Conservation (phyloP, 2,888 invertebrate genomes). For the Chalcosyrphus nemorum region DNA sequence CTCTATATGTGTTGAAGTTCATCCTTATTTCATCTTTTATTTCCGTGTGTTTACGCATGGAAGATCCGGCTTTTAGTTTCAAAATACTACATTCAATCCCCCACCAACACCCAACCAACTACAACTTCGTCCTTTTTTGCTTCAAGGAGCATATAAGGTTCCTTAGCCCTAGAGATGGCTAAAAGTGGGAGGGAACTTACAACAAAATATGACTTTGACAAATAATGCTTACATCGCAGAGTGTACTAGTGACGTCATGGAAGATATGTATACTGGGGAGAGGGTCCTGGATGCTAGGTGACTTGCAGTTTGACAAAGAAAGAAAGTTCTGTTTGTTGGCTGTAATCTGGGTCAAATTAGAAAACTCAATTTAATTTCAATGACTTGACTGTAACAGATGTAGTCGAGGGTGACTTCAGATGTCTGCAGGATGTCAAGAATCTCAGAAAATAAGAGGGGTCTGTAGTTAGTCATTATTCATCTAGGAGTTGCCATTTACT, state of each 20-base stretch:
- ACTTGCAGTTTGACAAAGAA: conserved; percentile 20
- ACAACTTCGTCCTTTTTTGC: not conserved
- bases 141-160: not conserved
- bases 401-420: not conserved
- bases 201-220: conserved; percentile 14
- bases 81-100: not conserved
- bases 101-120: not conserved
- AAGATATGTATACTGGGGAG: not conserved
- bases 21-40: conserved; percentile 17
- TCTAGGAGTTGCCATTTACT: too few relatives aligned
- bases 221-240: not conserved
- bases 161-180: not conserved
- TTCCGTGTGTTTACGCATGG: conserved; percentile 16
- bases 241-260: not conserved
- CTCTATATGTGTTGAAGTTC: not conserved
- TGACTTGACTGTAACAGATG: conserved; percentile 16
- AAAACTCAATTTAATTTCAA: conserved; percentile 13
- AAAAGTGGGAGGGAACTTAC: too few relatives aligned
- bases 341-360: conserved; percentile 31
- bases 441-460: too few relatives aligned
- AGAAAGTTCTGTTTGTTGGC: not conserved
- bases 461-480: too few relatives aligned
- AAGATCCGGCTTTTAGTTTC: conserved; percentile 14
- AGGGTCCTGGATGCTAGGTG: too few relatives aligned
- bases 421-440: not conserved